A percentile compares a stretch with the other conserved stretches of the same genome.
These are phyloP conservation scores for Cryptoblepharus egeriae DNA, from an alignment of 2,797 vertebrate species.

Conservation along the genomic window DNA sequence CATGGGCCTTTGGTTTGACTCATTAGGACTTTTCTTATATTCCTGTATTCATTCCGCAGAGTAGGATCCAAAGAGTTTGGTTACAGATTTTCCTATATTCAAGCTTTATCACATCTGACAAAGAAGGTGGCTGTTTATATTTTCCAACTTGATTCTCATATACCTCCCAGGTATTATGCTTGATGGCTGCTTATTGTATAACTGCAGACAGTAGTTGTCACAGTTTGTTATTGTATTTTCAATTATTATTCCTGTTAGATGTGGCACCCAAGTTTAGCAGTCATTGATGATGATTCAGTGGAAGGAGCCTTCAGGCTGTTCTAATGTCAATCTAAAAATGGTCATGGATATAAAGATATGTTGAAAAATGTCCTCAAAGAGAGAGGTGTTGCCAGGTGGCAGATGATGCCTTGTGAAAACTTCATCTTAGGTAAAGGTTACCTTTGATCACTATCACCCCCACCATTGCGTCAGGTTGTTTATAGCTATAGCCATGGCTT, in stretches of 20 bases:
- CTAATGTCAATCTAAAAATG: neutral
- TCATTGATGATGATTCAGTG: neutral
- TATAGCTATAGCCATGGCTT: conserved; percentile 5
- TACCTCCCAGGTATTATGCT: neutral
- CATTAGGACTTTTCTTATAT: no score
- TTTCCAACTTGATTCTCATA: rapidly evolving
- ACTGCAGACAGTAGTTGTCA: conserved; percentile 5
- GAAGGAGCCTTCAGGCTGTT: neutral
- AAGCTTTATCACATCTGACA: conserved; percentile 5
- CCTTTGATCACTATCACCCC: neutral
- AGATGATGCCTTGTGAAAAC: neutral
- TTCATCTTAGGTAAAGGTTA: conserved; percentile 21
- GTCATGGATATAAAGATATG: conserved; percentile 7
- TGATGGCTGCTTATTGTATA: neutral
- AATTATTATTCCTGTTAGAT: rapidly evolving
- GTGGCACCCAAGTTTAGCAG: neutral
- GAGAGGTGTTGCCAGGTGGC: neutral
- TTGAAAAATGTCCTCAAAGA: conserved; percentile 4
- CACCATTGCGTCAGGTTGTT: neutral
- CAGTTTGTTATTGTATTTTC: conserved; percentile 9
- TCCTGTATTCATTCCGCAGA: neutral
- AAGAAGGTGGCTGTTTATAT: neutral
- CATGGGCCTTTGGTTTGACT: no score
- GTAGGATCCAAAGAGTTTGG: neutral
- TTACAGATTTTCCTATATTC: neutral